These are phyloP conservation scores for Oreohelix idahoensis DNA, from an alignment of 1,140 invertebrate species.

Conservation along the genomic window DNA sequence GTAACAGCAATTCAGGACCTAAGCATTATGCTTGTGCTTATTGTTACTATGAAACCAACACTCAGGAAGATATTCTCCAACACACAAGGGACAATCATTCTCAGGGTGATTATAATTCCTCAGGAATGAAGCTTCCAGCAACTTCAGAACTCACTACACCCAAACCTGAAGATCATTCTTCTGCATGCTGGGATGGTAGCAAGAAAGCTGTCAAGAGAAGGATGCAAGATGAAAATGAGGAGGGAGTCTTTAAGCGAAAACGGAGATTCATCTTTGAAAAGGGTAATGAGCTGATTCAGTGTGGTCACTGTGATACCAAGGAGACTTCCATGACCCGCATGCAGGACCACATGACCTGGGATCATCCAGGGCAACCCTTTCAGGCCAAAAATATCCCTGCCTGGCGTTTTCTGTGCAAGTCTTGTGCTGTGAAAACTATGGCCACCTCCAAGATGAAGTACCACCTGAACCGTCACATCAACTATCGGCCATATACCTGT, in stretches of 20 bases:
- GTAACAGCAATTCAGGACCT: neutral
- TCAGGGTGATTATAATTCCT: constrained; percentile 7
- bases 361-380: constrained; percentile 34
- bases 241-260: constrained; percentile 9
- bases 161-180: neutral
- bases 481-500: constrained; percentile 51
- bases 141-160: neutral
- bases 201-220: constrained; percentile 39
- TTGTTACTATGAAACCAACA: constrained; percentile 51
- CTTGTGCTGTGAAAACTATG: constrained; percentile 48
- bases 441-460: constrained; percentile 51
- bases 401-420: constrained; percentile 49
- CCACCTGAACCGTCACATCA: constrained; percentile 51
- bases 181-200: constrained; percentile 38
- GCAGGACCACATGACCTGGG: constrained; percentile 38
- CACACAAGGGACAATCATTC: constrained; percentile 47
- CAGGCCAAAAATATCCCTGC: constrained; percentile 36
- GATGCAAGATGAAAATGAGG: constrained; percentile 7
- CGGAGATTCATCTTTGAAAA: constrained; percentile 37
- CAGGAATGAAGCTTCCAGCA: neutral
- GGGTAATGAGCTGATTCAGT: constrained; percentile 40
- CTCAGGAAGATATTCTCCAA: constrained; percentile 45
- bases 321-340: constrained; percentile 37
- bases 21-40: constrained; percentile 51
- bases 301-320: constrained; percentile 43